Percentiles rank a stretch among this genome's conserved stretches.
Conservation (phyloP, 2,797 vertebrate species). For the Sebastes kiyomatsui region DNA sequence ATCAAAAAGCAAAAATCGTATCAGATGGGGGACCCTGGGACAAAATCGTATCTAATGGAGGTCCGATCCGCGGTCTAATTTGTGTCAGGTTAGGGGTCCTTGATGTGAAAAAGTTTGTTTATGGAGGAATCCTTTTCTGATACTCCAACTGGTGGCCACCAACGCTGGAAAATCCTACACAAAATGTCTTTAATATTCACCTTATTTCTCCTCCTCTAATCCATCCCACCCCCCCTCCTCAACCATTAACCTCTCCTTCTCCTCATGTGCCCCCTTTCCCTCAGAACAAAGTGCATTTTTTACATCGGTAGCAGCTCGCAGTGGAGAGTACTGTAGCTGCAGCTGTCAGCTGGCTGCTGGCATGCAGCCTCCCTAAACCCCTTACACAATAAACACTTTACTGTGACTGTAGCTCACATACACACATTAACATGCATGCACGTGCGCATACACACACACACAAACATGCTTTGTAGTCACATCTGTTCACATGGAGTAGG, state of each 20-base stretch:
- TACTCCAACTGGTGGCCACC: not conserved
- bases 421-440: constrained; percentile 13
- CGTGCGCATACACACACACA: not conserved
- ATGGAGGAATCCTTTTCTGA: not conserved
- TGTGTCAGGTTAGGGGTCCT: no score
- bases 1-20: no score
- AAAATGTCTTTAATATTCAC: not conserved
- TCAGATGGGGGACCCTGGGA: no score
- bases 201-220: not conserved
- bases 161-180: not conserved
- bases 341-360: constrained; percentile 54
- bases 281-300: not conserved
- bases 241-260: not conserved
- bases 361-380: constrained; percentile 54
- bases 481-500: constrained; percentile 65
- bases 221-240: not conserved
- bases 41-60: no score
- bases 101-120: not conserved
- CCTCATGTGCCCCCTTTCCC: not conserved
- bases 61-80: no score
- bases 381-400: constrained; percentile 56
- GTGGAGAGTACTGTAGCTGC: constrained; percentile 13
- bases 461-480: constrained; percentile 35
- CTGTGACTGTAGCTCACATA: constrained; percentile 29
- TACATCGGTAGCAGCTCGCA: not conserved